phyloP scores from a whole-genome alignment of 2,888 invertebrate species.

The Oligia fasciuncula region DNA sequence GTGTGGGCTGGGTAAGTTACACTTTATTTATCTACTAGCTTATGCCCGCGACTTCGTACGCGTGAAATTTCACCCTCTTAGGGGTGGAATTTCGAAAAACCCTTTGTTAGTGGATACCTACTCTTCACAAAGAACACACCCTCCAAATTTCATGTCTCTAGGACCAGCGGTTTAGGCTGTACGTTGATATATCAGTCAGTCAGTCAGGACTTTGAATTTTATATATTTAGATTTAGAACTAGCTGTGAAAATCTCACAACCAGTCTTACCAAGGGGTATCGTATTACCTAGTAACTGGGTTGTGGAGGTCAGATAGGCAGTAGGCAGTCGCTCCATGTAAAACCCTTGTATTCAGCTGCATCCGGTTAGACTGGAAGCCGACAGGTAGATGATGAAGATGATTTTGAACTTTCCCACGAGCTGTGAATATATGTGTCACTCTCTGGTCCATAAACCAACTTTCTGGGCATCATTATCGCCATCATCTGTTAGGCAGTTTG shows the following conservation, averaged over 20 bases:
- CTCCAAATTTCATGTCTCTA: no score
- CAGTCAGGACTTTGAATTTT: no score
- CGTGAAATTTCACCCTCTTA: no score
- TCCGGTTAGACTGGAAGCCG: neutral
- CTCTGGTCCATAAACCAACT: no score
- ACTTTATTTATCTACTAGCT: neutral
- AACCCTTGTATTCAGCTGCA: neutral
- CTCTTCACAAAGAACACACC: no score
- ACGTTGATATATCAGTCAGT: no score
- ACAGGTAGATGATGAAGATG: neutral
- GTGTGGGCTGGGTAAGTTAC: constrained; percentile 77
- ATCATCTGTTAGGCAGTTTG: no score
- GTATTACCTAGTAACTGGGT: neutral
- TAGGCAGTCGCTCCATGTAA: neutral
- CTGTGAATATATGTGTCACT: neutral
- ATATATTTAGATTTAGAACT: neutral
- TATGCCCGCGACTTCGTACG: no score
- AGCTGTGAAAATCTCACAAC: neutral
- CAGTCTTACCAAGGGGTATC: neutral
- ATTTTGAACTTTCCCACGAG: neutral
- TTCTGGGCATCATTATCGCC: no score
- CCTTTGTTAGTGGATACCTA: no score
- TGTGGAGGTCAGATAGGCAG: neutral
- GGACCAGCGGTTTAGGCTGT: no score
- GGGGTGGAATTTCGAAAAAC: no score